Conservation (phyloP, 2,797 vertebrate genomes). For the Moxostoma hubbsi region DNA sequence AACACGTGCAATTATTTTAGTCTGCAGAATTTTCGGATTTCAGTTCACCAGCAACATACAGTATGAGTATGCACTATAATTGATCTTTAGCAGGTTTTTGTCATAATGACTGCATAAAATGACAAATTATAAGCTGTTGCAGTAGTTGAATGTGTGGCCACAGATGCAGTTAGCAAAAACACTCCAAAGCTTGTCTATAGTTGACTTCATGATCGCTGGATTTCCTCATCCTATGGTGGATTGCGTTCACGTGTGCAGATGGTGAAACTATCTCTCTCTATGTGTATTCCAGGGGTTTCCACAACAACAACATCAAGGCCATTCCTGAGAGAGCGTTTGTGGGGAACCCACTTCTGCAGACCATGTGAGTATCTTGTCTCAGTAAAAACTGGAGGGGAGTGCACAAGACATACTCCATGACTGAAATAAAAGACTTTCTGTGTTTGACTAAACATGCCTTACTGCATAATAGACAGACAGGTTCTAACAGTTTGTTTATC, state of each 20-base stretch:
- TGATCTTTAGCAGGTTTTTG: conserved; percentile 40
- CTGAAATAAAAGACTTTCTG: neutral
- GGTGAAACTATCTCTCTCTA: conserved; percentile 44
- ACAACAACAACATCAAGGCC: conserved; percentile 95
- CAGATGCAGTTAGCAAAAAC: conserved; percentile 21
- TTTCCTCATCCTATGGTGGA: conserved; percentile 21
- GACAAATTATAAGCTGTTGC: conserved; percentile 40
- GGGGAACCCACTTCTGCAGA: conserved; percentile 93
- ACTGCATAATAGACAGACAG: neutral
- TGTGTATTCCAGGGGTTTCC: conserved; percentile 86
- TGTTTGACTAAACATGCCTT: conserved; percentile 24
- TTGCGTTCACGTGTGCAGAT: conserved; percentile 17
- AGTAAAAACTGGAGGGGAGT: conserved; percentile 1
- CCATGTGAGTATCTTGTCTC: conserved; percentile 83
- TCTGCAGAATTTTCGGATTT: conserved; percentile 43
- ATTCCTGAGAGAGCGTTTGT: conserved; percentile 93
- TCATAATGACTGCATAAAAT: conserved; percentile 27
- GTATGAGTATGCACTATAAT: conserved; percentile 23
- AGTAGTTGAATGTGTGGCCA: conserved; percentile 20
- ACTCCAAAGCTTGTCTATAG: conserved; percentile 1
- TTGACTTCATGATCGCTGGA: conserved; percentile 11
- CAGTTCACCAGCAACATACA: conserved; percentile 18
- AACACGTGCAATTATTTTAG: conserved; percentile 29
- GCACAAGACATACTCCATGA: neutral
- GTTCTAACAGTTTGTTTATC: neutral